Base-by-base conservation (phyloP, 2,113 vertebrate species). In the Malurus alboscapulatus region DNA sequence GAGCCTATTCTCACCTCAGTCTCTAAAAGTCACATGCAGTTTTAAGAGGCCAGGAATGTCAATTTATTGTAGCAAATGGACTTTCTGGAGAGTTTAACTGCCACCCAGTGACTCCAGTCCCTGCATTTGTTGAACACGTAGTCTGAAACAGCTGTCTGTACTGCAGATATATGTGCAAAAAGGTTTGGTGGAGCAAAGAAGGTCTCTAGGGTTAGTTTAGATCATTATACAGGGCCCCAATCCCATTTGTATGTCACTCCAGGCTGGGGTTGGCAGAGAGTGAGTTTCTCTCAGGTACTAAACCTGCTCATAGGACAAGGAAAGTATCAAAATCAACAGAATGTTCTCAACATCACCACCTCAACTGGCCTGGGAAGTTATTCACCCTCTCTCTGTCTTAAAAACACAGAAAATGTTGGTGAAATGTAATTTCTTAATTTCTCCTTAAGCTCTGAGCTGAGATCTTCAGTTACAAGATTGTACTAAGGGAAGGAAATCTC, bases 331-430 rank as follows among this genome's bases (percentile, higher is more conserved):
- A 51, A n/a, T 47, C n/a, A 79, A 25, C 3, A 51, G 18, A 1
- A 8, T 2, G 3, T 45, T 29, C 17, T 54, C 27, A 44, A 11
- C 0, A 1, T 29, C 22, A 40, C 5, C 5, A 0, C 0, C 2
- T 12, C 10, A 29, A 7, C 1, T 22, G 5, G 3, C 0, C 17
- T 47, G 12, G 10, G 12, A 78, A 42, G 6, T 20, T 50, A 47
- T 5, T 2, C 22, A 6, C 7, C 27, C 1, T 42, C 2, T 57
- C 21, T 62, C 22, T 47, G 25, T 3, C 20, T 63, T 58, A 53
- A 63, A 75, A 75, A 14, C 2, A 48, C 30, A 44, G 1, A 34
- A 59, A 54, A 63, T 50, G 1, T 61, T 24, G 16, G 32, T 63
- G 11, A 75, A 61, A 17, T 12, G 6, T 55, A 2, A 45, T 51